Evolutionary conservation across 2,113 vertebrate species (phyloP).

Genomic region (Platanista minor): DNA sequence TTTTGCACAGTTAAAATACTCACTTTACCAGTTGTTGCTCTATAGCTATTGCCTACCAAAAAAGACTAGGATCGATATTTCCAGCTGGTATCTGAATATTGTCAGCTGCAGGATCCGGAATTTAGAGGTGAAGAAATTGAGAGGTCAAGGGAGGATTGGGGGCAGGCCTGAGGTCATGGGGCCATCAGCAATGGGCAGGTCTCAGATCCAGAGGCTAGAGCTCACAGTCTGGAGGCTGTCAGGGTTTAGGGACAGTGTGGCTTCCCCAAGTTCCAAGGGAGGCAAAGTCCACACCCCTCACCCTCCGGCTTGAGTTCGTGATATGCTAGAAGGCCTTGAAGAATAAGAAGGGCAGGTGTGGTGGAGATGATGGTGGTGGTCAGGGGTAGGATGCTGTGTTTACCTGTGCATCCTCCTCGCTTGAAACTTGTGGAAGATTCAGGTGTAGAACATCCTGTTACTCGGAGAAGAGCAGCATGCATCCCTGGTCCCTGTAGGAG

Average conservation of each 20-base stretch:
- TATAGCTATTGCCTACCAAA: neutral
- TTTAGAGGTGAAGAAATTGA: neutral
- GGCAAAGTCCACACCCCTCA: accelerated
- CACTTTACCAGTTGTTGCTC: neutral
- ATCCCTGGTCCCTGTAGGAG: accelerated
- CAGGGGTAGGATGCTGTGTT: accelerated
- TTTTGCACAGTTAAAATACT: neutral
- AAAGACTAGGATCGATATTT: neutral
- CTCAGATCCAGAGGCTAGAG: neutral
- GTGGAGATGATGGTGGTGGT: too few relatives aligned
- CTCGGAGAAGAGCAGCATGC: neutral
- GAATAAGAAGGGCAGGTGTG: neutral
- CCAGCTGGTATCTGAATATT: neutral
- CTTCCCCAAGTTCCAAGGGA: too few relatives aligned
- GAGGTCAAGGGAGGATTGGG: neutral
- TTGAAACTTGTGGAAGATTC: neutral
- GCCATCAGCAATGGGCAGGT: neutral
- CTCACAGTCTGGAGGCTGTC: neutral
- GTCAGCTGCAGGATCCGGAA: neutral
- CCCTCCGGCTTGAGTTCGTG: too few relatives aligned
- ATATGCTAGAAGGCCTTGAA: neutral
- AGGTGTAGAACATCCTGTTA: neutral
- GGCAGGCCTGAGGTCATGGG: neutral
- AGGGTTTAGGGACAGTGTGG: accelerated
- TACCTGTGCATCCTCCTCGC: neutral